Percentiles rank a stretch among this genome's conserved stretches.
Conservation (phyloP, 2,113 vertebrate genomes). For the Xenotilapia longispinis region DNA sequence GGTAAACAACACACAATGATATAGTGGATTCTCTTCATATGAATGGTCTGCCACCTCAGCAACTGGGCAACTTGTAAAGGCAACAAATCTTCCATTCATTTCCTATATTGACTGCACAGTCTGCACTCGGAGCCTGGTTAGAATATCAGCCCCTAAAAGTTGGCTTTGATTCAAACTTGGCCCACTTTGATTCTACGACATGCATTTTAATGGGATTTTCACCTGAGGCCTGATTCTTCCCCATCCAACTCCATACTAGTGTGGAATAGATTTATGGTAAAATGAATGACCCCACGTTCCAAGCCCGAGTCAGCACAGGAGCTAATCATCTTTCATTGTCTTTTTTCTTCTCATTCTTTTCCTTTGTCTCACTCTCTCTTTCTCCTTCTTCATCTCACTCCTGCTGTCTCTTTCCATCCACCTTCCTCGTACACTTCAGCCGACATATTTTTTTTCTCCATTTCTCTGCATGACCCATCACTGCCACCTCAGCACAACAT, state of each 20-base stretch:
- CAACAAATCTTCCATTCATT: neutral
- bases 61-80: neutral
- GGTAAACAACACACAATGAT: neutral
- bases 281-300: neutral
- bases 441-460: neutral
- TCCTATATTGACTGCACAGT: neutral
- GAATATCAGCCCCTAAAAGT: neutral
- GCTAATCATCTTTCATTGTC: slow-evolving; percentile 8
- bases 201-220: slow-evolving; percentile 30
- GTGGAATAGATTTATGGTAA: neutral
- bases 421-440: neutral
- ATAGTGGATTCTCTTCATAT: neutral
- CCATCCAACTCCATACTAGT: neutral
- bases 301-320: slow-evolving; percentile 23
- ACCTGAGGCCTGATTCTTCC: neutral
- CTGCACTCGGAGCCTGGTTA: neutral
- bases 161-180: slow-evolving; percentile 18
- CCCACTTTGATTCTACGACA: neutral
- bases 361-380: neutral
- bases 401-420: neutral
- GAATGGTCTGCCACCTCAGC: neutral
- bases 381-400: neutral
- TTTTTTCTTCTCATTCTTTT: neutral
- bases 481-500: neutral
- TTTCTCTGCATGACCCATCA: neutral